A percentile compares a stretch with the other conserved stretches of the same genome.
Conservation (phyloP, 2,888 invertebrate genomes). For the Drosophila leonis region DNA sequence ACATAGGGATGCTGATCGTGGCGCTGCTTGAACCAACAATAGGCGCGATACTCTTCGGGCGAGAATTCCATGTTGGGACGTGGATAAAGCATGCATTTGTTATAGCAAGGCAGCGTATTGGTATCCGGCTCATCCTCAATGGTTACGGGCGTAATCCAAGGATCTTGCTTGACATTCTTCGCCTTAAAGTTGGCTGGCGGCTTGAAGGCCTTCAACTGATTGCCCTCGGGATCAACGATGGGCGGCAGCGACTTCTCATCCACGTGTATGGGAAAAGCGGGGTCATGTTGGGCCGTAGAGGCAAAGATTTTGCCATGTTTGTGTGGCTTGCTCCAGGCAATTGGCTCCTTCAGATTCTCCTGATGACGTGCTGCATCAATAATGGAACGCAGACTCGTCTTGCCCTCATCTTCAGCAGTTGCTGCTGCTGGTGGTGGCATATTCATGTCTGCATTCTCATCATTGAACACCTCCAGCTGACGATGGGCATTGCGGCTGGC, state of each 20-base stretch:
- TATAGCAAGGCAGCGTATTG: slow-evolving; percentile 77
- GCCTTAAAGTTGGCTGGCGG: slow-evolving; percentile 69
- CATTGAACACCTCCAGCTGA: slow-evolving; percentile 74
- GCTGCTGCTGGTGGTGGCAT: slow-evolving; percentile 50
- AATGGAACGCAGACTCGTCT: slow-evolving; percentile 86
- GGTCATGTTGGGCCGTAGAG: slow-evolving; percentile 48
- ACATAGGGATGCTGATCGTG: slow-evolving; percentile 71
- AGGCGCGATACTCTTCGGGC: slow-evolving; percentile 82
- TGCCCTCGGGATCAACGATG: slow-evolving; percentile 56
- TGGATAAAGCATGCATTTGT: slow-evolving; percentile 83
- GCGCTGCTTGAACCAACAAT: slow-evolving; percentile 68
- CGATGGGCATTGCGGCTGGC: slow-evolving; percentile 49
- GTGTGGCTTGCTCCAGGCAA: slow-evolving; percentile 88
- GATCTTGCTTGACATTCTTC: slow-evolving; percentile 72
- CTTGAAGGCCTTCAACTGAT: slow-evolving; percentile 67
- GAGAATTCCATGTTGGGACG: slow-evolving; percentile 81
- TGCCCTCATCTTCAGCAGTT: slow-evolving; percentile 33
- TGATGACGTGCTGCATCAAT: slow-evolving; percentile 87
- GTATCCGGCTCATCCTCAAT: slow-evolving; percentile 73
- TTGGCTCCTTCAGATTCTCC: slow-evolving; percentile 90
- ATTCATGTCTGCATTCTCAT: slow-evolving; percentile 78
- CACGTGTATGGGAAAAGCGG: slow-evolving; percentile 82
- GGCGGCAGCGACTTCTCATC: slow-evolving; percentile 69
- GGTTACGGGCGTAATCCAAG: slow-evolving; percentile 81
- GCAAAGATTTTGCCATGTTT: slow-evolving; percentile 74